These are phyloP conservation scores for Drosophila persimilis DNA, from an alignment of 1,140 invertebrate genomes.

Conservation along the genomic window DNA sequence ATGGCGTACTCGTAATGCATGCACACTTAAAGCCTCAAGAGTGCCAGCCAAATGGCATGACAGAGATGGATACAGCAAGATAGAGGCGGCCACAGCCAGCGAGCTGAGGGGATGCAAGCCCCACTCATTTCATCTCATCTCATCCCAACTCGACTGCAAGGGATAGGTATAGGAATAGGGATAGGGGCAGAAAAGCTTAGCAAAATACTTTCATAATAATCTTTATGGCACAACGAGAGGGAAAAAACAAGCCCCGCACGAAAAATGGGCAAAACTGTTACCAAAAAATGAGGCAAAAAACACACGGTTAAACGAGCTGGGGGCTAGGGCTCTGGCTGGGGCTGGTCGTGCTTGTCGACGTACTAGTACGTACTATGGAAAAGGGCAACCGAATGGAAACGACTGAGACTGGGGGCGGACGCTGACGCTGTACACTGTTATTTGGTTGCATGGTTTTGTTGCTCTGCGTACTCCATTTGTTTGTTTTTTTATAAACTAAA, in stretches of 20 bases:
- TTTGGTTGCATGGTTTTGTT: constrained; percentile 51
- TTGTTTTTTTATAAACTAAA: constrained; percentile 48
- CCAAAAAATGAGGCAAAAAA: constrained; percentile 26
- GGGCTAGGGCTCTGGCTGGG: no score
- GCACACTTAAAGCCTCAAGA: constrained; percentile 71
- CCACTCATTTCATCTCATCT: constrained; percentile 31
- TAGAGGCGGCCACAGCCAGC: constrained; percentile 12
- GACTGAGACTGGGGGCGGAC: constrained; percentile 6
- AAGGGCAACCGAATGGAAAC: constrained; percentile 36
- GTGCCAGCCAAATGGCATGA: constrained; percentile 69
- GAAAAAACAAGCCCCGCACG: constrained; percentile 33
- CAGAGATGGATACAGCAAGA: constrained; percentile 63
- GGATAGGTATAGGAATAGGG: neutral
- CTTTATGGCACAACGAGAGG: constrained; percentile 67
- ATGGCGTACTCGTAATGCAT: constrained; percentile 58
- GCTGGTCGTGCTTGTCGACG: neutral
- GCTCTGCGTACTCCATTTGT: constrained; percentile 41
- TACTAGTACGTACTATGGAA: neutral
- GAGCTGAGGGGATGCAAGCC: constrained; percentile 13
- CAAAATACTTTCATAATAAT: constrained; percentile 80
- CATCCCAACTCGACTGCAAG: constrained; percentile 11
- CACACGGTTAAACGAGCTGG: constrained; percentile 59
- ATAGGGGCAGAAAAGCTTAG: constrained; percentile 56
- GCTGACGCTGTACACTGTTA: constrained; percentile 25
- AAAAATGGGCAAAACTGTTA: constrained; percentile 32